Base-by-base conservation (phyloP, 1,140 invertebrate genomes). In the Camponotus vicinus region DNA sequence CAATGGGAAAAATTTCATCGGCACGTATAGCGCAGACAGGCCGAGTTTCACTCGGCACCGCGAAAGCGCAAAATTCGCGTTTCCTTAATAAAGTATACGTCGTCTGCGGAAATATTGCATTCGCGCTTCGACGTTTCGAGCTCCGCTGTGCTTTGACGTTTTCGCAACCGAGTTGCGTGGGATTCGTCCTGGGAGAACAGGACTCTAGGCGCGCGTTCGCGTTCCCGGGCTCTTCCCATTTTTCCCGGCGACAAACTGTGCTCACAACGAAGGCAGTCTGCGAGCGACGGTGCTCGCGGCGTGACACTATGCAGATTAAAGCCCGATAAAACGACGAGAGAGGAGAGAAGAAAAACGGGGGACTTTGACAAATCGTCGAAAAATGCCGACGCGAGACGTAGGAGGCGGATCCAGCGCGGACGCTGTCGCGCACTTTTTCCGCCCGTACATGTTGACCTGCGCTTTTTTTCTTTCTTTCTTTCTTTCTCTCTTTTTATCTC, bases 331-430 rank as follows among this genome's bases (percentile, higher is more conserved):
- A 93, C 92, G 86, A 79, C 70, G 49, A 76, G 49, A 69, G n/a
- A 69, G n/a, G 59, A 61, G 57, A 73, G 34, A 66, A 82, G 82
- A 66, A 61, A 67, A 78, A 67, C 79, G 85, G 73, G 45, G 86
- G 93, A 94, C 93, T 94, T 94, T 94, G 93, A 94, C 92, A 94
- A 94, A 94, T 94, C 90, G 94, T 93, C 90, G 94, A 94, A 94
- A 94, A 94, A 94, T 94, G 92, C 91, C 89, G 79, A 83, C 79
- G 79, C 79, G 79, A 83, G 79, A 83, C 79, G 79, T 75, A 83
- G 79, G 69, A 83, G 79, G 79, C 69, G 79, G 79, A 83, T 83
- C 79, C 79, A 45, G 79, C 79, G 79, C 57, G 79, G 69, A 83
- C 79, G 79, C 79, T 83, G 79, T 75, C 79, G 79, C 79, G 69